Conservation (phyloP, 2,888 invertebrate species). For the Coecobrya sp. region DNA sequence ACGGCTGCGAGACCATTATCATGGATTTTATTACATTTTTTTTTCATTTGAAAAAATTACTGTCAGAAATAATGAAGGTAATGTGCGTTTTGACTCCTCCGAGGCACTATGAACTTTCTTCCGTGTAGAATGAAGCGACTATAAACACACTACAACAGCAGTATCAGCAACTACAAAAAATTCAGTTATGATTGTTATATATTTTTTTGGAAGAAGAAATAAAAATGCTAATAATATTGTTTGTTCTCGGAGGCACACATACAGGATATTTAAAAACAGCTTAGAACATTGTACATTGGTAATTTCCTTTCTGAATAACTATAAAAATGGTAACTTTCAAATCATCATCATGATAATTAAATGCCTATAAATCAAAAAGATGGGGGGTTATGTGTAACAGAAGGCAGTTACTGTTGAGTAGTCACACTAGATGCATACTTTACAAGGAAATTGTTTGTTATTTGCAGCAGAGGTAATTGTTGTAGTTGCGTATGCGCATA, state of each 20-base stretch:
- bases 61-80: slow-evolving; percentile 21
- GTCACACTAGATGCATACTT: background rate
- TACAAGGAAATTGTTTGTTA: slow-evolving; percentile 36
- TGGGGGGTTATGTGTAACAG: background rate
- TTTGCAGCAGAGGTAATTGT: slow-evolving; percentile 24
- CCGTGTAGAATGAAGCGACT: background rate
- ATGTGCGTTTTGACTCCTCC: background rate
- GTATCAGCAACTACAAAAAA: background rate
- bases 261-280: background rate
- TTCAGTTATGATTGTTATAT: background rate
- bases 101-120: background rate
- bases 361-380: slow-evolving; percentile 69
- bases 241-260: slow-evolving; percentile 7
- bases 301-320: slow-evolving; percentile 27
- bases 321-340: slow-evolving; percentile 51
- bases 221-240: slow-evolving; percentile 46
- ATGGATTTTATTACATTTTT: slow-evolving; percentile 12
- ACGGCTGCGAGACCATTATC: slow-evolving; percentile 5
- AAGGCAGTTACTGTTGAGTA: slow-evolving; percentile 26
- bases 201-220: background rate
- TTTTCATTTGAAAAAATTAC: background rate
- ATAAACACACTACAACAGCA: background rate
- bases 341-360: slow-evolving; percentile 62
- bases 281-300: background rate
- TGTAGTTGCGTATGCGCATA: background rate